Evolutionary conservation across 1,140 invertebrate genomes (phyloP), one percentile per base, ranked within the genome.

Genomic region (Panonychus citri): DNA sequence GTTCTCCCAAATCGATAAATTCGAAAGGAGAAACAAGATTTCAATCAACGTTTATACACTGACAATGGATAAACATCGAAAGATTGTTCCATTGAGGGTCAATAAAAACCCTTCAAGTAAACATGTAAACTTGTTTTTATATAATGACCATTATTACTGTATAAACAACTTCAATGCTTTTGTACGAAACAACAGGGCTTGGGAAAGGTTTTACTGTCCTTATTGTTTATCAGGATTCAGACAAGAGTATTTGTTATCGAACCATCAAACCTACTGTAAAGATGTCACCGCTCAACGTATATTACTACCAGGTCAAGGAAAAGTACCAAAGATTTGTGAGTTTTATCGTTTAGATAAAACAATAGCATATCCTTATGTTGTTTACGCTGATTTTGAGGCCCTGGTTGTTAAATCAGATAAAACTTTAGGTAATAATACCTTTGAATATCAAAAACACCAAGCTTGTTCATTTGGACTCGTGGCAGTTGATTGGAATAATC

Each of bases 21-120:
- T 59, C 51, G 53, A 59, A 52, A 49, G 24, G 25, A 1, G 1
- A 24, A 57, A 57, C 25, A 54, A 57, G n/a, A 30, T 54, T 25
- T 57, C 56, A 13, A 39, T 52, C 2, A 59, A 59, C 26, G 42
- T 55, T 21, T 59, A 30, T 40, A 3, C 19, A 5, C 49, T 55
- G 34, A 24, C 46, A n/a, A 13, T 24, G 4, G 17, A n/a, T 43
- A 17, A n/a, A 57, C 8, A 24, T 58, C 8, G 19, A 52, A 51
- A 50, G 37, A 19, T 46, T 7, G 42, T 43, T 7, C 42, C 42
- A 17, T 43, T 43, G 17, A 43, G 17, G 17, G 17, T 43, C 19
- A 21, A n/a, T 17, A 7, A 17, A 43, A 43, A 17, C 1, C 15
- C 7, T 25, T 4, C n/a, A 46, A 48, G 53, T 1, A 57, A 57